Evolutionary conservation across 1,140 invertebrate species (phyloP).

Genomic region (Drosophila grimshawi): DNA sequence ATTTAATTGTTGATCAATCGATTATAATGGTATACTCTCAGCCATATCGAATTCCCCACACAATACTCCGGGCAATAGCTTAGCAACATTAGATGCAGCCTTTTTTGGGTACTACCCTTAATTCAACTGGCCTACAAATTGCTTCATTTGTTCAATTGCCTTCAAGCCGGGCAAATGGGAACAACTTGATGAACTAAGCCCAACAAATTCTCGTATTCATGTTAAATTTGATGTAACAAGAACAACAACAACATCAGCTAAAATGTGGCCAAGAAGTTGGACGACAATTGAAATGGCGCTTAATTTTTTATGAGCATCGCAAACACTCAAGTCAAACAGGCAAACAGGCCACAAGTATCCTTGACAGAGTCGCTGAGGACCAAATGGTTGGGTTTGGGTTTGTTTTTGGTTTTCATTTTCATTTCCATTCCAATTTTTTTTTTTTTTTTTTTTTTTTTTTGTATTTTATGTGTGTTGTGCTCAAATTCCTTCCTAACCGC

Average conservation of each 20-base stretch:
- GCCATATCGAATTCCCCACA: not conserved
- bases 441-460: slow-evolving; percentile 25
- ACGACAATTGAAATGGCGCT: slow-evolving; percentile 76
- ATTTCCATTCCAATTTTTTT: not conserved
- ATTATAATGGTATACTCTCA: not conserved
- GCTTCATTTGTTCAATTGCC: slow-evolving; percentile 61
- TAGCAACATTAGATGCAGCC: slow-evolving; percentile 3
- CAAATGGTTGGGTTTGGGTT: slow-evolving; percentile 9
- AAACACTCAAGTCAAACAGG: slow-evolving; percentile 74
- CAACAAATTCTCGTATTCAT: slow-evolving; percentile 60
- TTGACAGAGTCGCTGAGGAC: slow-evolving; percentile 51
- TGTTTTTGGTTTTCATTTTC: slow-evolving; percentile 22
- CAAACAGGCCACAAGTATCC: slow-evolving; percentile 69
- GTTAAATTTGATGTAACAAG: slow-evolving; percentile 72
- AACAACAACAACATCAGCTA: slow-evolving; percentile 38
- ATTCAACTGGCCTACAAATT: slow-evolving; percentile 70
- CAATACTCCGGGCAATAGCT: not conserved
- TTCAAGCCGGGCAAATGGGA: slow-evolving; percentile 18
- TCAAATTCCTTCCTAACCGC: slow-evolving; percentile 68
- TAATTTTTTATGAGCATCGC: slow-evolving; percentile 79
- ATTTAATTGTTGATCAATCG: slow-evolving; percentile 23
- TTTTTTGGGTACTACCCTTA: not conserved
- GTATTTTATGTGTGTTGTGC: slow-evolving; percentile 24
- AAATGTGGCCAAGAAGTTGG: slow-evolving; percentile 23
- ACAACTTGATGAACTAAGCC: slow-evolving; percentile 48